Conservation (phyloP, 2,888 invertebrate genomes). For the Amphipyra tragopoginis region DNA sequence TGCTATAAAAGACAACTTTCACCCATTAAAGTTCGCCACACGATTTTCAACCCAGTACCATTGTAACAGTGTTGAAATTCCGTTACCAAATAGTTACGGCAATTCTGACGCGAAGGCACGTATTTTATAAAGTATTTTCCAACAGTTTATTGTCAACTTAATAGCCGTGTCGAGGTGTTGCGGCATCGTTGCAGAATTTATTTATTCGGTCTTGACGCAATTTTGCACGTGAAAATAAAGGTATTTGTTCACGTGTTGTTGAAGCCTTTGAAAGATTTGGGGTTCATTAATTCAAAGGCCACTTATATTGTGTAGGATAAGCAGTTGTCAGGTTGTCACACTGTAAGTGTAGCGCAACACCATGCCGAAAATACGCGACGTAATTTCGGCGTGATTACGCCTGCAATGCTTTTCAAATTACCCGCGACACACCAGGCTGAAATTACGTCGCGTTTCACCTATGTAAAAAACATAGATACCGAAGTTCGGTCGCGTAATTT, state of each 20-base stretch:
- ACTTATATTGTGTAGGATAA: neutral
- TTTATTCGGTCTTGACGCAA: conserved; percentile 9
- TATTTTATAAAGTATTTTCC: conserved; percentile 54
- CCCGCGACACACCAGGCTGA: no score
- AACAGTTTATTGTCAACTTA: conserved; percentile 51
- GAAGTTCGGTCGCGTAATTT: no score
- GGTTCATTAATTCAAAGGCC: neutral
- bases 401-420: no score
- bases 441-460: no score
- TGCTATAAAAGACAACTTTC: conserved; percentile 37
- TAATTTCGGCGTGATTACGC: no score
- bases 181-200: conserved; percentile 30
- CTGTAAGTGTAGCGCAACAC: no score
- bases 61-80: conserved; percentile 68
- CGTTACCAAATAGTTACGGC: conserved; percentile 55
- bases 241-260: neutral
- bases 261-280: neutral
- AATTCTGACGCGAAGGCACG: conserved; percentile 59
- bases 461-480: no score
- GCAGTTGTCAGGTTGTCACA: neutral
- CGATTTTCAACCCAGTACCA: conserved; percentile 59
- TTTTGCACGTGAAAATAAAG: conserved; percentile 5
- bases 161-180: conserved; percentile 55
- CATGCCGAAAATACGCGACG: no score
- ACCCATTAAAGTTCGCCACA: conserved; percentile 38